Conservation (phyloP, 1,140 invertebrate species). For the Saccostrea glomerata region DNA sequence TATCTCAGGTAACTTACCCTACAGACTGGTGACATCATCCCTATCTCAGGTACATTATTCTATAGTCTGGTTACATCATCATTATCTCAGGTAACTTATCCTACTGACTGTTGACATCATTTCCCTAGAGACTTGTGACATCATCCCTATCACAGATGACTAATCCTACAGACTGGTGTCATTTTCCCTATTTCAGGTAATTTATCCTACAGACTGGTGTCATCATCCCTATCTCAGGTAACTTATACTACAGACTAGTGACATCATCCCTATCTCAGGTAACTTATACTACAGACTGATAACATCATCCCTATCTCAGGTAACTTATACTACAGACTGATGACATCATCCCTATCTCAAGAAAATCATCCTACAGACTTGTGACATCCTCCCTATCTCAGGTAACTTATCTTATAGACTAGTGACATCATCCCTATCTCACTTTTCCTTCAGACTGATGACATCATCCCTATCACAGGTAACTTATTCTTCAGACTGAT, state of each 20-base stretch:
- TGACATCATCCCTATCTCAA: conserved; percentile 86
- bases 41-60: conserved; percentile 84
- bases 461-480: not conserved
- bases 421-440: not conserved
- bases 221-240: conserved; percentile 88
- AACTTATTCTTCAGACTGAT: too few species aligned
- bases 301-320: conserved; percentile 87
- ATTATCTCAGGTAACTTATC: conserved; percentile 85
- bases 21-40: conserved; percentile 81
- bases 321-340: conserved; percentile 76
- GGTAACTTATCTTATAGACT: not conserved
- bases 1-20: conserved; percentile 83
- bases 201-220: conserved; percentile 53
- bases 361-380: conserved; percentile 79
- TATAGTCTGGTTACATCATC: conserved; percentile 80
- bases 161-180: not conserved
- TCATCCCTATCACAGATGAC: conserved; percentile 89
- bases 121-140: too few species aligned
- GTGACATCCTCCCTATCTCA: conserved; percentile 74
- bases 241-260: conserved; percentile 62
- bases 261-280: conserved; percentile 88
- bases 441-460: not conserved
- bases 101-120: conserved; percentile 80
- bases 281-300: conserved; percentile 65
- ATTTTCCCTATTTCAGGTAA: conserved; percentile 89